Evolutionary conservation across 2,888 invertebrate genomes (phyloP).

Genomic region (Erebia ligea): DNA sequence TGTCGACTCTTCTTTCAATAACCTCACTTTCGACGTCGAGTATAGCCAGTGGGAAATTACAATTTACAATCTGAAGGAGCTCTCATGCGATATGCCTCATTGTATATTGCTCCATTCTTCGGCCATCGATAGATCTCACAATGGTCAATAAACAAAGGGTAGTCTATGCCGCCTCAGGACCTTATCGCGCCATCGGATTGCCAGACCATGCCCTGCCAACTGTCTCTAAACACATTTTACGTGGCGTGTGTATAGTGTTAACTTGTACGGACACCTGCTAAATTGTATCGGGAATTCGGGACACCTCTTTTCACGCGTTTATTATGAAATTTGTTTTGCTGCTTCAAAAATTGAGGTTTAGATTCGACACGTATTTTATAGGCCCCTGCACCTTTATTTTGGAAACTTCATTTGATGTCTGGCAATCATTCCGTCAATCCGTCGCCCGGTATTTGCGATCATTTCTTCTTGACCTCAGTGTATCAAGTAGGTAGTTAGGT

Average conservation of each 20-base stretch:
- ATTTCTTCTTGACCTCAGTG: not conserved
- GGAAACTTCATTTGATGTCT: no score
- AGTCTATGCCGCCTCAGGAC: conserved; percentile 62
- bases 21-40: conserved; percentile 3
- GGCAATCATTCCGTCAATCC: not conserved
- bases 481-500: no score
- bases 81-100: conserved; percentile 47
- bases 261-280: conserved; percentile 39
- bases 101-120: conserved; percentile 66
- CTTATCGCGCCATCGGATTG: conserved; percentile 69
- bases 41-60: conserved; percentile 25
- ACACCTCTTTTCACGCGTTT: conserved; percentile 15
- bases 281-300: conserved; percentile 26
- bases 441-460: not conserved
- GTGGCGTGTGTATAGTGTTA: conserved; percentile 60
- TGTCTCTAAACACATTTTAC: conserved; percentile 69
- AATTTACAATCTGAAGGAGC: conserved; percentile 34
- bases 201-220: conserved; percentile 73
- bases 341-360: not conserved
- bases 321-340: not conserved
- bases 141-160: conserved; percentile 77
- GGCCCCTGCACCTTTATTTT: not conserved
- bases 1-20: not conserved
- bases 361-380: not conserved
- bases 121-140: conserved; percentile 55